These are phyloP conservation scores for Macroramphosus scolopax DNA, from an alignment of 2,797 vertebrate species.

Conservation along the genomic window DNA sequence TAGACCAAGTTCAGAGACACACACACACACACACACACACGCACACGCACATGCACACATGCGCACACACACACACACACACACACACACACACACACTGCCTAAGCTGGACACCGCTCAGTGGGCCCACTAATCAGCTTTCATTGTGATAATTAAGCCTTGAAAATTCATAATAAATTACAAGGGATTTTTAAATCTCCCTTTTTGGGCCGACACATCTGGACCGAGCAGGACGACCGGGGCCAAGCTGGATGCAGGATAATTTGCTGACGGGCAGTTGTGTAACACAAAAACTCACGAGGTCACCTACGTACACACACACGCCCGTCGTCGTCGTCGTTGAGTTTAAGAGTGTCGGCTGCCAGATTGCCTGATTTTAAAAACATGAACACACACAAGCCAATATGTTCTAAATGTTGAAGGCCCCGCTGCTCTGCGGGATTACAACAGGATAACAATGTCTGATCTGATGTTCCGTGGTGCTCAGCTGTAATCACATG, in stretches of 20 bases:
- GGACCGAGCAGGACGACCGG: background rate
- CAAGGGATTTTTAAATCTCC: slow-evolving; percentile 41
- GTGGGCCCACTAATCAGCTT: slow-evolving; percentile 56
- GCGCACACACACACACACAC: background rate
- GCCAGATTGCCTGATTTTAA: slow-evolving; percentile 31
- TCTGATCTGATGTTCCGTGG: slow-evolving; percentile 51
- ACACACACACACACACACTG: background rate
- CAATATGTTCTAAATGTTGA: slow-evolving; percentile 30
- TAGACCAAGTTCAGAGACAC: slow-evolving; percentile 20
- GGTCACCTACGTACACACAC: slow-evolving; percentile 9
- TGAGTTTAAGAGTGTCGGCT: slow-evolving; percentile 8
- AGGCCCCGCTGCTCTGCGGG: slow-evolving; percentile 28
- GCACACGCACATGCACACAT: no score
- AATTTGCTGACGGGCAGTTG: slow-evolving; percentile 23
- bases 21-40: background rate
- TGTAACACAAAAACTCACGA: slow-evolving; percentile 28
- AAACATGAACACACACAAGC: slow-evolving; percentile 20
- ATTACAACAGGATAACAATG: slow-evolving; percentile 64
- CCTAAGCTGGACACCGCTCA: slow-evolving; percentile 45
- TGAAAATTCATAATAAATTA: slow-evolving; percentile 59
- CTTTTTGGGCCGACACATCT: slow-evolving; percentile 22
- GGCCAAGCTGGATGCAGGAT: slow-evolving; percentile 44
- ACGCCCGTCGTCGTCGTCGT: slow-evolving; percentile 7
- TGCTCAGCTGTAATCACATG: slow-evolving; percentile 36
- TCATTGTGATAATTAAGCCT: slow-evolving; percentile 44